Evolutionary conservation across 2,888 invertebrate genomes (phyloP), one percentile per base, ranked within the genome.

Genomic region (Fragum fragum): DNA sequence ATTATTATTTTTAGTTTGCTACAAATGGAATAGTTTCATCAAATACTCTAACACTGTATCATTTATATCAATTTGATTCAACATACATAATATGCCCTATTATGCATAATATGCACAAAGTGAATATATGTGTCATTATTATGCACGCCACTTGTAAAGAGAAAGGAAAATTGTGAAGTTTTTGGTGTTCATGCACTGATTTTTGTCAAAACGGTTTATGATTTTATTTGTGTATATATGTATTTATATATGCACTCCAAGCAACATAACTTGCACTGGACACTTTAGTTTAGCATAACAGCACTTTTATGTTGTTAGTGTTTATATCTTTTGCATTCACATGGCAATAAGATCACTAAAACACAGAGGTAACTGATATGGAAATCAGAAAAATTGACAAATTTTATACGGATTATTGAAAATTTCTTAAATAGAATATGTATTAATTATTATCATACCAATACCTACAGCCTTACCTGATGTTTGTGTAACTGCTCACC

Each of bases 351-450:
- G 47, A 18, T 18, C 47, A 18, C 47, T 9, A 16, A n/a, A 9
- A n/a, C 16, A 9, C 47, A 47, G 32, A n/a, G 36, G 36, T 32
- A 32, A 63, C 63, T 63, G 32, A 63, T 6, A 18, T 63, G 63
- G 63, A 63, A 63, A 63, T 63, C 63, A 63, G 63, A 63, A 63
- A 63, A 36, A 21, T 18, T 5, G 9, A 57, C 26, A 23, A 57
- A 11, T 23, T 23, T 2, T 1, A 28, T 28, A n/a, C 3, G 14
- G 57, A 28, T 57, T 3, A 57, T 57, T 21, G 0, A 16, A 28
- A 28, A 14, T 2, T 57, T 57, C 57, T 1, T 57, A 11, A 7
- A 57, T 57, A 26, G 11, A 16, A 6, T 23, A 57, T 26, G 26
- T 23, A n/a, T 57, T 57, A 5, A 14, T 47, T 47, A 47, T 47